These are phyloP conservation scores for Actinostola sp. DNA, from an alignment of 92 coral and sea anemone species.

Conservation along the genomic window DNA sequence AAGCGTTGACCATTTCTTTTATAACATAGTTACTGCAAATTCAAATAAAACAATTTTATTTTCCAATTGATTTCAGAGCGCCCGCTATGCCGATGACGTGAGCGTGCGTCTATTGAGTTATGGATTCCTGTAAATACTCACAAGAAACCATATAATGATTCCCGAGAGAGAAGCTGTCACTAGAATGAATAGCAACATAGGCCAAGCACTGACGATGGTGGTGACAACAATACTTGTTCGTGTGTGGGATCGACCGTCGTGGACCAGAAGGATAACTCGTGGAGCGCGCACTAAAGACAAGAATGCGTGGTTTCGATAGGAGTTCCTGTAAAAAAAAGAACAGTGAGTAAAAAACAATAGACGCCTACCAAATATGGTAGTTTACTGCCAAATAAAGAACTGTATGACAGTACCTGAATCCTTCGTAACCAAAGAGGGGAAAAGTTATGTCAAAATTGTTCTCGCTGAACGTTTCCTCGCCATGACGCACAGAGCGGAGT, in stretches of 20 bases:
- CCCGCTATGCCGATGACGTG: no score
- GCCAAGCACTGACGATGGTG: conserved; percentile 88
- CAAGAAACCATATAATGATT: conserved; percentile 88
- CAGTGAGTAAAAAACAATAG: background rate
- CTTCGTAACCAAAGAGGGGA: conserved; percentile 86
- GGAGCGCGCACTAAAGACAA: conserved; percentile 83
- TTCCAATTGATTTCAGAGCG: no score
- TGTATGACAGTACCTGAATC: conserved; percentile 23
- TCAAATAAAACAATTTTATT: no score
- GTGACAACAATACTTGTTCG: conserved; percentile 66
- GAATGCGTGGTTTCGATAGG: conserved; percentile 63
- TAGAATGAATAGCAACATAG: conserved; percentile 83
- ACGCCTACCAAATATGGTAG: background rate
- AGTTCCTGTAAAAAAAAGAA: background rate
- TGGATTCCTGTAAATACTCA: conserved; percentile 57
- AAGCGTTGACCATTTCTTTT: no score
- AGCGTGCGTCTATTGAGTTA: no score
- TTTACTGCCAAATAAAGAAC: background rate
- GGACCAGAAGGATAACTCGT: conserved; percentile 81
- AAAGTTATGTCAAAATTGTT: conserved; percentile 70
- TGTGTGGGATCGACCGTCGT: conserved; percentile 48
- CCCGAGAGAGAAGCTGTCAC: conserved; percentile 91
- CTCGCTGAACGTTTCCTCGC: conserved; percentile 38
- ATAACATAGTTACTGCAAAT: no score
- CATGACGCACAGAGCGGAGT: conserved; percentile 66